Evolutionary conservation across 2,797 vertebrate species (phyloP).

Genomic region (Platalea minor): DNA sequence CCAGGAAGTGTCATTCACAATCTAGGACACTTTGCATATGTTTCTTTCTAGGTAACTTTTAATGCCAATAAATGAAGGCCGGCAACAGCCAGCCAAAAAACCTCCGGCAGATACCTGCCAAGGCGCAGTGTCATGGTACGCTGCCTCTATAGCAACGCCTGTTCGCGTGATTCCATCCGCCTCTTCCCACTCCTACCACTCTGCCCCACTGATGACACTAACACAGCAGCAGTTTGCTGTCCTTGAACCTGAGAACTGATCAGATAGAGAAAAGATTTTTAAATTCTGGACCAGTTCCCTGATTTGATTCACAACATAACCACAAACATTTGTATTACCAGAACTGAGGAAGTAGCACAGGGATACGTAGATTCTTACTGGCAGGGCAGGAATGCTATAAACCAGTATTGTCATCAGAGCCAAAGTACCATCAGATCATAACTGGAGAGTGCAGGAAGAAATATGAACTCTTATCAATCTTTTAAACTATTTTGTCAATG

Average conservation of each 20-base stretch:
- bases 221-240: not conserved
- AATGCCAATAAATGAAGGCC: not conserved
- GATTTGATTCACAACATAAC: not conserved
- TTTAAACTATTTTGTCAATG: not conserved
- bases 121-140: fast-evolving
- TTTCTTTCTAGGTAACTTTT: not conserved
- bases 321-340: not conserved
- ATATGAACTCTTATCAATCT: not conserved
- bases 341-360: not conserved
- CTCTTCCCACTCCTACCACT: not conserved
- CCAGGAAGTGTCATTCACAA: not conserved
- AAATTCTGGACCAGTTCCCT: not conserved
- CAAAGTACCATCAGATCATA: fast-evolving
- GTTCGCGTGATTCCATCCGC: fast-evolving
- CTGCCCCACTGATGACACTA: not conserved
- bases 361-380: not conserved
- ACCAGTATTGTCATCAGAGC: not conserved
- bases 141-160: not conserved
- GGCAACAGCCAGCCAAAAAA: not conserved
- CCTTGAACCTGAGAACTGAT: not conserved
- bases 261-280: not conserved
- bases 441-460: not conserved
- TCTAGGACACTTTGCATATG: not conserved
- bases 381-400: not conserved
- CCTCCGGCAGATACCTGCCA: not conserved